Conservation (phyloP, 2,113 vertebrate species). For the Formicarius rufipectus region DNA sequence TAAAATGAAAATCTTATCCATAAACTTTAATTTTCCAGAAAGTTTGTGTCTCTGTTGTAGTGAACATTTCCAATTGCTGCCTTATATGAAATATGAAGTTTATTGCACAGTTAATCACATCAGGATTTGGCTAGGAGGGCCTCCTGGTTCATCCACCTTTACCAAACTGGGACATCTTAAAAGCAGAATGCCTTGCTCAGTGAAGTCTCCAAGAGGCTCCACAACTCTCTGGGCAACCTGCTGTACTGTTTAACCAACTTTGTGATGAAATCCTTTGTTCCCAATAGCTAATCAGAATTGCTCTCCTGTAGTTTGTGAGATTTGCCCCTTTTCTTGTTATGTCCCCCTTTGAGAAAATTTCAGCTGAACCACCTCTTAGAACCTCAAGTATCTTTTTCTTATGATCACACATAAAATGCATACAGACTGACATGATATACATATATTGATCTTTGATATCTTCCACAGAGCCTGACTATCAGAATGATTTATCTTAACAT, state of each 20-base stretch:
- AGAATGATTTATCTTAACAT: neutral
- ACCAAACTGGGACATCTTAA: neutral
- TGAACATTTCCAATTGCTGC: neutral
- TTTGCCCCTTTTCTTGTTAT: neutral
- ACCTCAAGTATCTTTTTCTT: neutral
- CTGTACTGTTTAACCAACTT: neutral
- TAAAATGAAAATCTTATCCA: neutral
- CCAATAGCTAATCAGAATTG: neutral
- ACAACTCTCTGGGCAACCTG: neutral
- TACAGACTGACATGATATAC: neutral
- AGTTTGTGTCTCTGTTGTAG: neutral
- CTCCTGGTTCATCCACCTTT: neutral
- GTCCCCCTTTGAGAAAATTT: neutral
- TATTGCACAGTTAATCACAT: neutral
- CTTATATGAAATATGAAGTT: neutral
- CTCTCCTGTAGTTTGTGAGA: neutral
- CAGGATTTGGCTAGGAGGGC: neutral
- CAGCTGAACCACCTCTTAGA: neutral
- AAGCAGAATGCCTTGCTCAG: neutral
- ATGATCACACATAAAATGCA: neutral
- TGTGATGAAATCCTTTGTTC: neutral
- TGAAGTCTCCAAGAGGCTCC: neutral
- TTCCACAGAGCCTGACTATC: neutral
- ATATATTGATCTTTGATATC: neutral
- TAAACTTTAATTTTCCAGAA: neutral